Conservation (phyloP, 2,113 vertebrate species). For the Guaruba guarouba region DNA sequence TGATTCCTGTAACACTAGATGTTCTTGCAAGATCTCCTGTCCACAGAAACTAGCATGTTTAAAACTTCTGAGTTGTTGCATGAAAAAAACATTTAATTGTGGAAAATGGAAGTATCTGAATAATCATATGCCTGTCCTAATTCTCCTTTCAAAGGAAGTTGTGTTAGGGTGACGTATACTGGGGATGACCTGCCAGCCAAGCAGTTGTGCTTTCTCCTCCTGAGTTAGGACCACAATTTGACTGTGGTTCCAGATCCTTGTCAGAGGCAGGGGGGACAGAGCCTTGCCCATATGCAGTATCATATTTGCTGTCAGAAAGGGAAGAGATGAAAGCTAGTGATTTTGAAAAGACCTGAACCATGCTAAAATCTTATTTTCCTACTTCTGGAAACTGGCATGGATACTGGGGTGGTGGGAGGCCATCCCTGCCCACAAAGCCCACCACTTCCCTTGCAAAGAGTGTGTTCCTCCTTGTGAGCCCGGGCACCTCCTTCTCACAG, state of each 20-base stretch:
- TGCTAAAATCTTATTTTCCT: not conserved
- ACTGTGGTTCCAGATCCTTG: not conserved
- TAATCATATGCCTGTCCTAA: not conserved
- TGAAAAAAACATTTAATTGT: not conserved
- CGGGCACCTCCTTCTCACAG: rapidly evolving
- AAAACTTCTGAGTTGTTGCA: not conserved
- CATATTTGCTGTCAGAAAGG: not conserved
- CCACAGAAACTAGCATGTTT: not conserved
- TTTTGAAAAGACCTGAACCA: not conserved
- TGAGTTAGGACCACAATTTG: not conserved
- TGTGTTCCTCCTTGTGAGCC: not conserved
- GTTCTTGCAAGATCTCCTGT: not conserved
- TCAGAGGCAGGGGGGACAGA: not conserved
- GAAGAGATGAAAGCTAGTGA: not conserved
- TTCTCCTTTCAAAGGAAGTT: not conserved
- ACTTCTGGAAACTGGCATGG: not conserved
- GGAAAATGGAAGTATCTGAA: not conserved
- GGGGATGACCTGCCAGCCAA: not conserved
- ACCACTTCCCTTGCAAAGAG: not conserved
- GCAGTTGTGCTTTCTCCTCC: not conserved
- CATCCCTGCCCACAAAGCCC: not conserved
- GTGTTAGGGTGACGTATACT: not conserved
- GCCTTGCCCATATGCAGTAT: not conserved
- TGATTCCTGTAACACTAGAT: not conserved
- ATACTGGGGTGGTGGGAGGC: not conserved